Evolutionary conservation across 1,140 invertebrate species (phyloP).

Genomic region (Pseudomyrmex flavicornis): DNA sequence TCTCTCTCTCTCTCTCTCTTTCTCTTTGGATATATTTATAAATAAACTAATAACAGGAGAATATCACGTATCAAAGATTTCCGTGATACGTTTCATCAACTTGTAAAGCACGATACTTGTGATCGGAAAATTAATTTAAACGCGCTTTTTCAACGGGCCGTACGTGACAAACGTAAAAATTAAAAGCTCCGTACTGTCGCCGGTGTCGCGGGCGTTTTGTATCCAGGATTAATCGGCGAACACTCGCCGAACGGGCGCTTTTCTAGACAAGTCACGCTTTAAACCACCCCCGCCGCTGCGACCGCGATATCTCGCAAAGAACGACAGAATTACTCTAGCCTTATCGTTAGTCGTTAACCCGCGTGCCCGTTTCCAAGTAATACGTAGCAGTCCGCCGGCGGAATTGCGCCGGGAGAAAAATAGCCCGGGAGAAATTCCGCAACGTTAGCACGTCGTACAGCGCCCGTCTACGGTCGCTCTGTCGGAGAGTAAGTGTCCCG

Average conservation of each 20-base stretch:
- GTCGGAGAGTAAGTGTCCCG: conserved; percentile 47
- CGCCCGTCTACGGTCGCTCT: conserved; percentile 10
- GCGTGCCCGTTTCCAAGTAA: conserved; percentile 46
- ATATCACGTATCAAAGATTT: background rate
- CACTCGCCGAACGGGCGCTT: conserved; percentile 11
- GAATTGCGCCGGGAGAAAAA: conserved; percentile 62
- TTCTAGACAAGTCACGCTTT: conserved; percentile 38
- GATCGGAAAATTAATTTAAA: conserved; percentile 34
- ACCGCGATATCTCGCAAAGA: conserved; percentile 64
- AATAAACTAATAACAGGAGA: background rate
- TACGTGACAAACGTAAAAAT: conserved; percentile 57
- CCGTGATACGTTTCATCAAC: conserved; percentile 20
- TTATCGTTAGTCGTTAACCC: conserved; percentile 62
- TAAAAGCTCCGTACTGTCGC: conserved; percentile 36
- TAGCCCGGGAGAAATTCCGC: conserved; percentile 53
- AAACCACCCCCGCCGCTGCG: conserved; percentile 26
- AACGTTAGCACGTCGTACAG: conserved; percentile 51
- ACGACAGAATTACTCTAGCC: conserved; percentile 65
- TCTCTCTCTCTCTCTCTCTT: too few species aligned
- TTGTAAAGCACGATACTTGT: background rate
- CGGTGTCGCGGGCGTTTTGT: conserved; percentile 31
- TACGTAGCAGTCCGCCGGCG: conserved; percentile 25
- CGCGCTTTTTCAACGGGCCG: conserved; percentile 15
- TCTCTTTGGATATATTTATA: too few species aligned
- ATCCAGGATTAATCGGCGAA: conserved; percentile 50